Base-by-base conservation (phyloP, 2,113 vertebrate genomes). In the Ceuthmochares aereus region DNA sequence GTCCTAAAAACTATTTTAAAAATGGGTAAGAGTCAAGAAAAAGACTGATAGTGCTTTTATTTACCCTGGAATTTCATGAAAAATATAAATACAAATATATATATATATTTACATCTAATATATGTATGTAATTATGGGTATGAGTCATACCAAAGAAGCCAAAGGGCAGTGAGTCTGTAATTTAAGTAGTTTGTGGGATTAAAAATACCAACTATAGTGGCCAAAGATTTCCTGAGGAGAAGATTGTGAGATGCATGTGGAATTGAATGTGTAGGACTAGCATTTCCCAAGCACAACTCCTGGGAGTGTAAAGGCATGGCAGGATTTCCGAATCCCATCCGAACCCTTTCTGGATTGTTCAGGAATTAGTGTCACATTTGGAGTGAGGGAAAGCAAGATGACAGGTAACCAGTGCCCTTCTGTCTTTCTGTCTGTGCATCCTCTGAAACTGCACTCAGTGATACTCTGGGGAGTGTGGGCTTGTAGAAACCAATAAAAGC, bases 121-220 rank as follows among this genome's bases (percentile, higher is more conserved):
- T 19, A 62, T 34, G 15, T 60, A 47, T 93, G 14, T 86, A 70
- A 93, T 94, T 96, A 72, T 75, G 64, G 93, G 64, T 86, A 27
- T 2, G 12, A 79, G 47, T 79, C 47, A 56, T 55, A 36, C 78
- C 23, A 32, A 91, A 73, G 59, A 85, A 16, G 42, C 70, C 60
- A 72, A 84, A 93, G 42, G n/a, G 21, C 45, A 93, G 23, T 26
- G 23, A 84, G 36, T 94, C 75, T 94, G 56, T 93, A 80, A 93
- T 96, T 96, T 90, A 67, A 51, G 42, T 85, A 49, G 32, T 9
- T 37, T 94, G 51, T 79, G 89, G 87, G 37, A 76, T 29, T 34
- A 77, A 72, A 93, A 86, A 56, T 32, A 32, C 21, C 66, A 88
- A 74, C 47, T 69, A 11, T 19, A 58, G 63, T 34, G 81, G 54